Base-by-base conservation (phyloP, 2,888 invertebrate species). In the Drosophila mimetica region DNA sequence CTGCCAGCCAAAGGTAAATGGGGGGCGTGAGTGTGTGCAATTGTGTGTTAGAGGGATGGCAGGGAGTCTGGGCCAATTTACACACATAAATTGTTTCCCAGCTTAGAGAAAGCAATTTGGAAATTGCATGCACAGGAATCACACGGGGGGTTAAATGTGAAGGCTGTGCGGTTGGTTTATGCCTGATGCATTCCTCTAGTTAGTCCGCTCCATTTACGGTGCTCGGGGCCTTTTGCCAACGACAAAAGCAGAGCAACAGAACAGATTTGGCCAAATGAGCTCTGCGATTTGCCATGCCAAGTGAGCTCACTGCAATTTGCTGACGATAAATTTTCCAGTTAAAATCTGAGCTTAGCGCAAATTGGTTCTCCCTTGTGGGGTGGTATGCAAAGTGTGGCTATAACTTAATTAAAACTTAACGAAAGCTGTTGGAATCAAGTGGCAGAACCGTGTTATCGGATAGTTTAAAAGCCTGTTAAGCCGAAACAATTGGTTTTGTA, bases 21-120 rank as follows among this genome's bases (percentile, higher is more conserved):
- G 36, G 20, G 2, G 22, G 22, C 25, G 25, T 18, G 52, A 9
- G 37, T 11, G 28, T 34, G 9, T 18, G 34, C n/a, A 13, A 39
- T 16, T 30, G 47, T 50, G 66, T 42, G 22, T 32, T 22, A 14
- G 39, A 8, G 36, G 28, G 41, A 25, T 20, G 41, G 32, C 25
- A 13, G 71, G n/a, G n/a, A n/a, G n/a, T n/a, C n/a, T n/a, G n/a
- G n/a, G 52, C 71, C 69, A 70, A 60, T 70, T 70, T 53, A 34
- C 41, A 69, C 47, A 52, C 41, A 60, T 57, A 39, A 48, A 53
- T 70, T 60, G 52, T 48, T 52, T 14, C 25, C 30, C 37, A 48
- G 66, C 63, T 63, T 52, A 54, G 61, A 47, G 70, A 52, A 67
- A 75, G 80, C 80, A 77, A 79, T 70, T 83, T 79, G 48, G 50